These are phyloP conservation scores for Microchrysa polita DNA, from an alignment of 2,888 invertebrate species.

Conservation along the genomic window DNA sequence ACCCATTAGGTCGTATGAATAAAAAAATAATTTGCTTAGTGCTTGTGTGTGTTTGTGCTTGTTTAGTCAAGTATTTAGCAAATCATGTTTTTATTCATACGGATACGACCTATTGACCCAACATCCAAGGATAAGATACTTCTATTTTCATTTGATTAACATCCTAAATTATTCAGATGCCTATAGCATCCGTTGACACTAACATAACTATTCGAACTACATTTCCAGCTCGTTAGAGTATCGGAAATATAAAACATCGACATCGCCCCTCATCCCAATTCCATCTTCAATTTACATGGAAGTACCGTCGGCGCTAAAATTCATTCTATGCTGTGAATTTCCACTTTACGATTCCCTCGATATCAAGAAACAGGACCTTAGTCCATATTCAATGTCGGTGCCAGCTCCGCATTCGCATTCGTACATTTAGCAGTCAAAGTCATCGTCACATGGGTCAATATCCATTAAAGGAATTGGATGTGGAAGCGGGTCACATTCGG, in stretches of 20 bases:
- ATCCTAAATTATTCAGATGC: no score
- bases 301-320: constrained; percentile 84
- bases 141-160: no score
- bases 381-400: constrained; percentile 62
- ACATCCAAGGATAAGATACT: no score
- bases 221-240: constrained; percentile 82
- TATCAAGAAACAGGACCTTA: constrained; percentile 63
- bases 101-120: no score
- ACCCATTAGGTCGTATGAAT: no score
- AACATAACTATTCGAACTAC: no score
- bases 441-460: constrained; percentile 56
- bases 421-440: constrained; percentile 65
- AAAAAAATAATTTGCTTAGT: no score
- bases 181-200: no score
- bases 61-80: no score
- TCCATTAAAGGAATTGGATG: constrained; percentile 7
- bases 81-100: no score
- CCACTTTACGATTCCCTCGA: constrained; percentile 83
- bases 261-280: constrained; percentile 88
- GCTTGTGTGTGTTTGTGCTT: no score
- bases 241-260: constrained; percentile 86
- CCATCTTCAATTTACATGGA: constrained; percentile 89
- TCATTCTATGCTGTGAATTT: constrained; percentile 86
- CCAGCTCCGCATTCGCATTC: constrained; percentile 62
- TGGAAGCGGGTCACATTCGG: neutral